Evolutionary conservation across 2,888 invertebrate species (phyloP), one percentile per base, ranked within the genome.

Genomic region (Colostygia pectinataria): DNA sequence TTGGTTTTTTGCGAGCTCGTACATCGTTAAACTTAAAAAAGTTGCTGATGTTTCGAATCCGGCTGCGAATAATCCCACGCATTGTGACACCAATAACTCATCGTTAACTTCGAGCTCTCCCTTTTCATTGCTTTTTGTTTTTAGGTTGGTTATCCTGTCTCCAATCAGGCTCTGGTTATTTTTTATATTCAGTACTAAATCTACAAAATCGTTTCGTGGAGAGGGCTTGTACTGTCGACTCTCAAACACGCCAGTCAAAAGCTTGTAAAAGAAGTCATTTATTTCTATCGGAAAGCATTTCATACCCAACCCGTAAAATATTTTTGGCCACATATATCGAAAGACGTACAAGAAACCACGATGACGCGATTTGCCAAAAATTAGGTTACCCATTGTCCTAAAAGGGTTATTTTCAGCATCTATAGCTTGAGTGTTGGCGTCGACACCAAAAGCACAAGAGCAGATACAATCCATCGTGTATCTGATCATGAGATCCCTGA

Each of bases 81-180:
- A 85, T 41, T 93, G 92, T 0, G 91, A 84, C 0, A 84, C 78
- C 8, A 92, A 56, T 29, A 91, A 68, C 1, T 85, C 76, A 10
- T 87, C 59, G 1, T 77, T 71, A 2, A 91, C 58, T 5, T 71
- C 60, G 0, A 77, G 18, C n/a, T 62, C 45, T 0, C 68, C 37
- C 14, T 58, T 68, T 9, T 67, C 54, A 1, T 44, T 59, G 0
- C 48, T 65, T 1, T 61, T 62, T 8, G 3, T 63, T 23, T 65
- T 64, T 14, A 69, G 42, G 33, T 67, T 69, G 6, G 34, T 62
- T 2, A 80, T 66, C n/a, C 70, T 71, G 24, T 77, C 75, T 0
- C 77, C 77, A 0, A 46, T 33, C 12, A 80, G 49, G 0, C 70
- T 60, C 15, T 46, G 33, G 2, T 65, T 65, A 10, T 68, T 50